phyloP scores from a whole-genome alignment of 2,113 vertebrate species.

The Xyliphius kryptos region DNA sequence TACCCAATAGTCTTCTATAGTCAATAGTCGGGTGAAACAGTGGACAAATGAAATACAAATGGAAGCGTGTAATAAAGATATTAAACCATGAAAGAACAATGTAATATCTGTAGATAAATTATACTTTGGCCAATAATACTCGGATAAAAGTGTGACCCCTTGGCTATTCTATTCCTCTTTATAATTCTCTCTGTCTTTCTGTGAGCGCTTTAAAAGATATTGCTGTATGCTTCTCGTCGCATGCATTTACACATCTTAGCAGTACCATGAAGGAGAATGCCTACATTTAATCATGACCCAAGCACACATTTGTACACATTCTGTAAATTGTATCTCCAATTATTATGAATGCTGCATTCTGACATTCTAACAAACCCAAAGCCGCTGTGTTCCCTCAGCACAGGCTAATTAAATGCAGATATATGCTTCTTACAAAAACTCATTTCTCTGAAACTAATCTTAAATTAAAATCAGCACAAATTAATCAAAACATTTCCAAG shows the following conservation, averaged over 20 bases:
- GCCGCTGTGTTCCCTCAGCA: neutral
- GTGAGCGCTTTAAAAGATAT: neutral
- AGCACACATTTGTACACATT: neutral
- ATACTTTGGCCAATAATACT: constrained; percentile 11
- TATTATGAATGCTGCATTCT: constrained; percentile 2
- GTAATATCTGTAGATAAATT: constrained; percentile 17
- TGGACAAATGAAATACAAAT: constrained; percentile 8
- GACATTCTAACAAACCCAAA: neutral
- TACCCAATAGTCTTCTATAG: neutral
- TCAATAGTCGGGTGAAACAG: constrained; percentile 1
- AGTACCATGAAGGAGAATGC: neutral
- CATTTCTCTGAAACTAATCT: constrained; percentile 20
- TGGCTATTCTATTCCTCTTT: constrained; percentile 12
- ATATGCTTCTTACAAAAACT: constrained; percentile 10
- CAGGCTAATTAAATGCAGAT: constrained; percentile 20
- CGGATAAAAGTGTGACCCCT: constrained; percentile 18
- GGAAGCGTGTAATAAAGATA: constrained; percentile 13
- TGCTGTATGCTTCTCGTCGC: neutral
- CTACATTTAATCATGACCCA: neutral
- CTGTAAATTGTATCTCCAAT: neutral
- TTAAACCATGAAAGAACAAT: constrained; percentile 19
- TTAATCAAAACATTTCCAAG: constrained; percentile 11
- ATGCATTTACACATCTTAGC: neutral
- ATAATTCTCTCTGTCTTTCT: neutral
- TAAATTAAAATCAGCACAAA: constrained; percentile 15